Base-by-base conservation (phyloP, 2,797 vertebrate genomes). In the Poecilia wingei region DNA sequence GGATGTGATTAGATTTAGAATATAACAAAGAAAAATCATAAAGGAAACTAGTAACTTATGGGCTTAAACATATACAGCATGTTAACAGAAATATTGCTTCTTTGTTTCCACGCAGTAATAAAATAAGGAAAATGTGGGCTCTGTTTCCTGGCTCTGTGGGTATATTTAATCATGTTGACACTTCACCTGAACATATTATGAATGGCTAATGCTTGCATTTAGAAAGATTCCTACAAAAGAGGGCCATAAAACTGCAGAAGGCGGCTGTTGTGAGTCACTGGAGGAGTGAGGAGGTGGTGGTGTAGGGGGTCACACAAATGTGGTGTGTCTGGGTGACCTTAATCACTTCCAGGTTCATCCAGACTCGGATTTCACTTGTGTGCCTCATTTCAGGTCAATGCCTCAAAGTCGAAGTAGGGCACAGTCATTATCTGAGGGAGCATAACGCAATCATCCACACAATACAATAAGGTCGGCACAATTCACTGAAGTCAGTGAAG, bases 331-430 rank as follows among this genome's bases (percentile, higher is more conserved):
- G 84, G 72, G 86, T 95, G 95, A 96, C 95, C 95, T 96, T 95
- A 96, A 96, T 96, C 95, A 96, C 94, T 95, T 94, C 92, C 92
- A 93, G 94, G 95, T 95, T 95, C 94, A 95, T 92, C 84, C 88
- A 81, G 85, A 92, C 93, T 96, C 93, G 68, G 92, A 93, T 96
- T 96, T 95, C 95, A 95, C 94, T 95, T 89, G 93, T 94, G 89
- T 82, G 92, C 93, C 93, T 96, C 95, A 94, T 95, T 96, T 96
- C 95, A 95, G 95, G 95, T 96, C 95, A 96, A 89, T 92, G 95
- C 91, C 93, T 95, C 94, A 95, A 96, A 96, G 95, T 95, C 95
- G 95, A 95, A 95, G 92, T 95, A 96, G 95, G 94, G 91, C 93
- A 93, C 87, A 95, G 93, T 95, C 95, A 96, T 96, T 96, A 96